Conservation (phyloP, 2,113 vertebrate species). For the Poecilia latipinna region DNA sequence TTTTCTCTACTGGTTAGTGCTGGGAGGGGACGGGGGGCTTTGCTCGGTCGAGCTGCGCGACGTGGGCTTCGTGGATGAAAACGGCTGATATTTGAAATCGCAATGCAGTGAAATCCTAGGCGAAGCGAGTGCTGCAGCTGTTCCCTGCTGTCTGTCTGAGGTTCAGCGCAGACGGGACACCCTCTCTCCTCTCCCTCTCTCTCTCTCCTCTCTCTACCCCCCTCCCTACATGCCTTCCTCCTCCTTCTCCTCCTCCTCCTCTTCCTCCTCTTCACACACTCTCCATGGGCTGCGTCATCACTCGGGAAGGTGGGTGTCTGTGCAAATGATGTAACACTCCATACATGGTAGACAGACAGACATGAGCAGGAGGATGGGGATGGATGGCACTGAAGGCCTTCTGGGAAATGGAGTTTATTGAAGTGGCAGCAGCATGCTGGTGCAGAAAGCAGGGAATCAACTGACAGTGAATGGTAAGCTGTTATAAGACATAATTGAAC, state of each 20-base stretch:
- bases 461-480: background rate
- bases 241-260: conserved; percentile 43
- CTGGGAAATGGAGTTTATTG: conserved; percentile 58
- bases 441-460: background rate
- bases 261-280: conserved; percentile 55
- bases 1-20: conserved; percentile 66
- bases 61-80: conserved; percentile 47
- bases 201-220: conserved; percentile 32
- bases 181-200: conserved; percentile 48
- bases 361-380: conserved; percentile 33
- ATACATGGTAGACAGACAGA: conserved; percentile 66
- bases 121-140: conserved; percentile 81
- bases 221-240: conserved; percentile 13
- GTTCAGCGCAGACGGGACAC: conserved; percentile 77
- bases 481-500: too few species aligned
- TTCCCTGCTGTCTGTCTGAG: conserved; percentile 82
- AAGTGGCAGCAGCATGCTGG: background rate
- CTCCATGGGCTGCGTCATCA: conserved; percentile 79
- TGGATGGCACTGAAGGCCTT: conserved; percentile 28
- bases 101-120: conserved; percentile 74
- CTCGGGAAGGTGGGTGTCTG: conserved; percentile 76
- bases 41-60: conserved; percentile 50
- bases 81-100: conserved; percentile 66
- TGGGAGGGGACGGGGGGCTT: conserved; percentile 1
- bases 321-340: conserved; percentile 80